Conservation (phyloP, 2,113 vertebrate species). For the Sapajus apella region DNA sequence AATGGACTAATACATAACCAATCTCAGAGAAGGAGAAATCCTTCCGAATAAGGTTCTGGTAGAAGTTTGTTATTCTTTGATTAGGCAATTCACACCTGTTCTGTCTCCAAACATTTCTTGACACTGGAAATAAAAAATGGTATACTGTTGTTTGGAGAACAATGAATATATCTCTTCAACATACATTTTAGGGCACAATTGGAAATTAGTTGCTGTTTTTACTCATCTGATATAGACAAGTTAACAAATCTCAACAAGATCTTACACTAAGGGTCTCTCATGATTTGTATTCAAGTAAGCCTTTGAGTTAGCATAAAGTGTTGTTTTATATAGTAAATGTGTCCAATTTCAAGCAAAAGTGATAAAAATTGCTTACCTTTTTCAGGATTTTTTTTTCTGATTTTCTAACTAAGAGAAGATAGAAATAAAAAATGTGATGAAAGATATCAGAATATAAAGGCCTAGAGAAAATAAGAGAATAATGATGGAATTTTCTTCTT, state of each 20-base stretch:
- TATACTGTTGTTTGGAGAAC: background rate
- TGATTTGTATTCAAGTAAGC: background rate
- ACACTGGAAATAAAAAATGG: background rate
- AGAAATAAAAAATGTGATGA: background rate
- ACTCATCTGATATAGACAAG: background rate
- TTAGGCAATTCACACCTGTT: background rate
- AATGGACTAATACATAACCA: background rate
- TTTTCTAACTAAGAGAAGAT: background rate
- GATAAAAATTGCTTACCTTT: background rate
- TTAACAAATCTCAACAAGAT: background rate
- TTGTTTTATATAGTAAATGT: background rate
- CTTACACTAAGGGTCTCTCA: background rate
- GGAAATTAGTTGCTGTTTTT: background rate
- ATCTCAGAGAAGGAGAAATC: background rate
- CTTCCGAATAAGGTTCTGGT: background rate
- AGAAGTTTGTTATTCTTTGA: background rate
- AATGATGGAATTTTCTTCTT: background rate
- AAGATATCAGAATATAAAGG: background rate
- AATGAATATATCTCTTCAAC: background rate
- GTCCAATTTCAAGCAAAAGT: background rate
- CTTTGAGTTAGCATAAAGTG: background rate
- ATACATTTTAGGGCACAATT: background rate
- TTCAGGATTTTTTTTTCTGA: background rate
- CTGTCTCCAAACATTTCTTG: background rate
- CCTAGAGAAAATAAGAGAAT: background rate